Base-by-base conservation (phyloP, 2,797 vertebrate genomes). In the Spinus olivaceus region DNA sequence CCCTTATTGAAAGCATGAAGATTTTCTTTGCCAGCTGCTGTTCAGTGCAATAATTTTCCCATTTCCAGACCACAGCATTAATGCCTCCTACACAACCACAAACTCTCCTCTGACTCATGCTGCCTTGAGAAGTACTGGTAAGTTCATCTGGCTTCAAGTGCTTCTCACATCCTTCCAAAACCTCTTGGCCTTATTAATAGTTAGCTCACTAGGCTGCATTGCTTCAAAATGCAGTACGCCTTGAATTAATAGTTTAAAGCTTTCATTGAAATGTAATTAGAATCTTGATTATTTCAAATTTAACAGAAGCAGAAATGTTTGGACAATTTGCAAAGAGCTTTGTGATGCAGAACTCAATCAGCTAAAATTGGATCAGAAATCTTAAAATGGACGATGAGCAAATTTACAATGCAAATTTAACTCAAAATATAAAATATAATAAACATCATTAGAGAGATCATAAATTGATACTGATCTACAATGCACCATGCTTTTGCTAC, bases 331-430 rank as follows among this genome's bases (percentile, higher is more conserved):
- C 65, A 27, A 69, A 65, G 51, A 78, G 5, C 9, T 91, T 90
- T 73, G 42, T 73, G 49, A 32, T 53, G 41, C 35, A 93, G 16
- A 84, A 59, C 23, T 83, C 50, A 23, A 37, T 46, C 33, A 49
- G 19, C 33, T 65, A 30, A 70, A 77, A 39, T 6, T 88, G 14
- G n/a, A 51, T 65, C 18, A 80, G 23, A 42, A 64, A 22, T 42
- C 39, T 57, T 72, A 46, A 65, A 57, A 77, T 4, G 25, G 22
- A 60, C 0, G 0, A 35, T 1, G 6, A 25, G 27, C 7, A 69
- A 85, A 88, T 67, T 51, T 71, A n/a, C 37, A 59, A 42, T n/a
- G 35, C 9, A 64, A 88, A 83, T 73, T 47, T 82, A 61, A 57
- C 25, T 72, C 49, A 49, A 78, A 91, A 60, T 63, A 51, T 5